Evolutionary conservation across 1,140 invertebrate genomes (phyloP), one percentile per base, ranked within the genome.

Genomic region (Drusus annulatus): DNA sequence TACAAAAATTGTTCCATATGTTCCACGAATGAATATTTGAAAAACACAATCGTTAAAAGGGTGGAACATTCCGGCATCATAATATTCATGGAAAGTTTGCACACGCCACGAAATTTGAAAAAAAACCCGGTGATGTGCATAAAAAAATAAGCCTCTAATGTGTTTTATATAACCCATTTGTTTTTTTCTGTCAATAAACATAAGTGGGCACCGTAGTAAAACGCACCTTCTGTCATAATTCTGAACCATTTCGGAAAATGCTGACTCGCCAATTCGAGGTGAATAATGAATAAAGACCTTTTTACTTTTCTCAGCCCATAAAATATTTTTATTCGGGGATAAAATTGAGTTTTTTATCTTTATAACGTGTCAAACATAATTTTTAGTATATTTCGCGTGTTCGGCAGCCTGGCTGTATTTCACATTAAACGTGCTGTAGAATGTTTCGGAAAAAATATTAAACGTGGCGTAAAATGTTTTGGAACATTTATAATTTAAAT

Each of bases 1-100:
- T 13, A 13, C 10, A 45, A 45, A 45, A 13, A 13, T 2, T 0
- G 5, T 45, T 45, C 10, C 0, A 4, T 13, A 45, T 13, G 36
- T 77, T 23, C 75, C 58, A 25, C 13, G 13, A 63, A 58, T 56
- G 71, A 75, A 56, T 75, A 75, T 51, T 75, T 75, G 52, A 77
- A 36, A 65, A 36, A n/a, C 62, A 77, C 45, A 36, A 77, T 45
- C 58, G 56, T 63, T 31, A 62, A 76, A 76, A 51, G 3, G 52
- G 54, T 1, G 54, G 19, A 6, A 15, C 19, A 60, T 45, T 45
- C 13, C 36, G 36, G 10, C 1, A 3, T 36, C 31, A 60, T 19
- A 60, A 19, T 60, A 21, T n/a, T 60, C 4, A 23, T 21, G 56
- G 19, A 60, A 60, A 5, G 17, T 23, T 23, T 60, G 56, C 17